Percentiles rank a stretch among this genome's conserved stretches.
Conservation (phyloP, 1,140 invertebrate species). For the Tribolium castaneum region DNA sequence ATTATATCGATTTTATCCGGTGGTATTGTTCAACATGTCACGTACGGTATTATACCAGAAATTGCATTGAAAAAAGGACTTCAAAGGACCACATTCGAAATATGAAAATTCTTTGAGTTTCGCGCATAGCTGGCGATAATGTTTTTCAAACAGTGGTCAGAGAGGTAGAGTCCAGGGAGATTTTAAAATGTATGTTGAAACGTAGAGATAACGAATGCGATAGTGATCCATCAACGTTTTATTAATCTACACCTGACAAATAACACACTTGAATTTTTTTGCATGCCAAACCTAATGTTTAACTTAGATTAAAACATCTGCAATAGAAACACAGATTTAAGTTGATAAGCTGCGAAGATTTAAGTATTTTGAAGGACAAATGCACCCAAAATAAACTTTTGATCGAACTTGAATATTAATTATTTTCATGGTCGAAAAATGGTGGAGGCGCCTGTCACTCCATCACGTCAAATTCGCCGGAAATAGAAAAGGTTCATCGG, state of each 20-base stretch:
- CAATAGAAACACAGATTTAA: neutral
- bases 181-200: neutral
- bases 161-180: neutral
- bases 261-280: constrained; percentile 16
- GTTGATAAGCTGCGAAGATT: neutral
- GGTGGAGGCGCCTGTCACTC: neutral
- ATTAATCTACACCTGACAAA: constrained; percentile 4
- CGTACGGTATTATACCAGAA: neutral
- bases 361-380: neutral
- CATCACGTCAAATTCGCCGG: neutral
- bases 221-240: constrained; percentile 11
- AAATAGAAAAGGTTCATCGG: neutral
- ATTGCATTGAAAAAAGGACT: neutral
- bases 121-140: neutral
- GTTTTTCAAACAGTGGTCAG: neutral
- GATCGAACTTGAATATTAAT: neutral
- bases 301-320: neutral
- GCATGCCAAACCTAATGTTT: neutral
- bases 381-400: neutral
- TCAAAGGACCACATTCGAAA: constrained; percentile 7
- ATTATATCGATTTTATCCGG: constrained; percentile 23
- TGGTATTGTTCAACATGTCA: constrained; percentile 10
- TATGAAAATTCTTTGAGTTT: neutral
- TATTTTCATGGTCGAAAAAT: neutral
- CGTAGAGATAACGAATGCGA: neutral